Base-by-base conservation (phyloP, 2,797 vertebrate species). In the Cynodonichthys magdalenae region DNA sequence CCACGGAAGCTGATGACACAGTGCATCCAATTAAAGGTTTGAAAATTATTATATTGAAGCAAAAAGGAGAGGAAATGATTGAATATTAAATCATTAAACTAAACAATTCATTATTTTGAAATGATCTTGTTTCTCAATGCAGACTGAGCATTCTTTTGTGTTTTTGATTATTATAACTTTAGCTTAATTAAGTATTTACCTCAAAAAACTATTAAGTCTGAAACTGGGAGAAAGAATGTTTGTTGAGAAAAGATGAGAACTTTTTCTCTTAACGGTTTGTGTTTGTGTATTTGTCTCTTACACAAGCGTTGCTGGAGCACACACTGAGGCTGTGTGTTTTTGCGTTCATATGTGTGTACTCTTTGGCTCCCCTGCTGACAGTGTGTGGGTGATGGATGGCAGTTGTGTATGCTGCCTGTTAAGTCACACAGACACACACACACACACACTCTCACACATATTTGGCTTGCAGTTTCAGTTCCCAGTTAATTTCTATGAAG, bases 371-470 rank as follows among this genome's bases (percentile, higher is more conserved):
- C 90, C 87, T 78, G 87, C 87, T 90, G 91, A 86, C 87, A 86
- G 73, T 87, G 85, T 85, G 91, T 92, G 89, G 90, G 90, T 87
- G 90, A 92, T 83, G 65, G 81, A 91, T 90, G 87, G 84, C 79
- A 84, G 86, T 82, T 87, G 81, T 81, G 82, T 19, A 56, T 77
- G 80, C 73, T 58, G 87, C 76, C 89, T 88, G 90, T 91, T 92
- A 87, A 87, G 69, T 75, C 77, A 84, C 79, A 84, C 63, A 65
- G 62, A 81, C 61, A 77, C 71, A 80, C 58, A 80, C 24, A 24
- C 24, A 24, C 24, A 24, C 24, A 24, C 57, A 75, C 24, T 69
- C 59, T 64, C 60, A 69, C 57, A 63, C 57, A 64, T 58, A 59
- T 49, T 74, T 60, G 71, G 68, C 65, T 62, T 57, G 27, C 65